Evolutionary conservation across 2,113 vertebrate species (phyloP).

Genomic region (Piaya cayana): DNA sequence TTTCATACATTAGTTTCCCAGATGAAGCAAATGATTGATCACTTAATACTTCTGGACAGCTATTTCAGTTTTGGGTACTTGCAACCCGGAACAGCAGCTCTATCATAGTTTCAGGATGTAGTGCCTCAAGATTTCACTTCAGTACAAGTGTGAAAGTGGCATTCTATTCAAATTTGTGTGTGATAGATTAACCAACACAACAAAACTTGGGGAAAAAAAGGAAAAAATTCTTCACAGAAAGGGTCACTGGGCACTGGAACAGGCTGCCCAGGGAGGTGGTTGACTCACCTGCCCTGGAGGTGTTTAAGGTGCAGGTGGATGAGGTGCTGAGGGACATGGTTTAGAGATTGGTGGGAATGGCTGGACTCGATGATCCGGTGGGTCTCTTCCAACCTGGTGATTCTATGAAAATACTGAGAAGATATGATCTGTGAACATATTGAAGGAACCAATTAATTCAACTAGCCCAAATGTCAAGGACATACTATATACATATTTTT

Average conservation of each 20-base stretch:
- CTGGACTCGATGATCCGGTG: too few relatives aligned
- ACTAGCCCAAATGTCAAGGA: background rate
- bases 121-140: background rate
- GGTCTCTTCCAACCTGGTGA: too few relatives aligned
- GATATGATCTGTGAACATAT: background rate
- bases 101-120: background rate
- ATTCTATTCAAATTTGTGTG: background rate
- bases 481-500: background rate
- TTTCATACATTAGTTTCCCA: background rate
- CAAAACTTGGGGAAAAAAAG: too few relatives aligned
- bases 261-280: too few relatives aligned
- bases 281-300: too few relatives aligned
- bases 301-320: too few relatives aligned
- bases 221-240: too few relatives aligned
- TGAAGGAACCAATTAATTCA: background rate
- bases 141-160: background rate
- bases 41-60: background rate
- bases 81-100: background rate
- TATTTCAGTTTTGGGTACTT: background rate
- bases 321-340: too few relatives aligned
- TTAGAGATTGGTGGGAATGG: too few relatives aligned
- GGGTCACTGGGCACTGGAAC: too few relatives aligned
- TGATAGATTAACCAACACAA: background rate
- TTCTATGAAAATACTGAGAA: too few relatives aligned
- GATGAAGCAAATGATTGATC: background rate